Base-by-base conservation (phyloP, 2,888 invertebrate genomes). In the Scaptomyza flava region DNA sequence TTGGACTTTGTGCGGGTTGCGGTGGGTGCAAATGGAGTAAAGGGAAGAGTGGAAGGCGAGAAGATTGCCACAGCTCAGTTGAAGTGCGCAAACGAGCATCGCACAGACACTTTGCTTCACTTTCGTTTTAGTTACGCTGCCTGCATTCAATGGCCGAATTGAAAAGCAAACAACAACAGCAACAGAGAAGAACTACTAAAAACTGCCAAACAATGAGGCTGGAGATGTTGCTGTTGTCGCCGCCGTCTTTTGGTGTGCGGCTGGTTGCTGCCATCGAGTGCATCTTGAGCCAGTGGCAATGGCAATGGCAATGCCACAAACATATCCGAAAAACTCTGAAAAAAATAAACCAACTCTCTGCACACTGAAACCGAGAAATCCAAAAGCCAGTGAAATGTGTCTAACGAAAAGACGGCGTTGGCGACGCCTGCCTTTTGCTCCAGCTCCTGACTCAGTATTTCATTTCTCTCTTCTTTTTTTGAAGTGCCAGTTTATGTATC, bases 401-500 rank as follows among this genome's bases (percentile, higher is more conserved):
- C 79, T 77, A 77, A 51, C n/a, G 51, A 38, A 38, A 72, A 81
- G 80, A 85, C 76, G 82, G 68, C 80, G 73, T 56, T 50, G 74
- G 74, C 78, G 68, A 77, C 77, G 80, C 57, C 62, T 52, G 75
- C 63, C 34, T 43, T 41, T 41, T 41, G 63, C 64, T 41, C 67
- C 69, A 61, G 63, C 72, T 73, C 45, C 80, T 72, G 72, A 64
- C 65, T 71, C 68, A 81, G 72, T 79, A 78, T 83, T 89, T 84
- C 72, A 81, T 84, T 73, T 73, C 64, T 64, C 14, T 45, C 6
- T 54, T 59, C 48, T 58, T 50, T 57, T 58, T 87, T 66, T 84
- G 83, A 84, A 84, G 83, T 84, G 89, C 76, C 87, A 87, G 83
- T 87, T 88, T 79, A 77, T 86, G 85, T 89, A 89, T 82, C 88